Conservation (phyloP, 2,888 invertebrate genomes). For the Aphrophora alni region DNA sequence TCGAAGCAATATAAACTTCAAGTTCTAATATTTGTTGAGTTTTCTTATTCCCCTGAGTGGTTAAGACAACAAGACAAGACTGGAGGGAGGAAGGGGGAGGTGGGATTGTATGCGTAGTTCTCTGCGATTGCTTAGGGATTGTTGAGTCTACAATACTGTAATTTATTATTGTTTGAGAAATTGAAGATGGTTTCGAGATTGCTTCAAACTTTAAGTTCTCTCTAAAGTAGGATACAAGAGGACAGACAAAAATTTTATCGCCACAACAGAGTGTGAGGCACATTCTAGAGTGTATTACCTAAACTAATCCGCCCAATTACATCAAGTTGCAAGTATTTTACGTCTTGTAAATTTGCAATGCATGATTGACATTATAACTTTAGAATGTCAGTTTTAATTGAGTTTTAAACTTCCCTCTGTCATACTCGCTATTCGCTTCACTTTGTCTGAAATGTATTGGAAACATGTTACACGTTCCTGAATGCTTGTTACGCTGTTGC, state of each 20-base stretch:
- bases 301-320: neutral
- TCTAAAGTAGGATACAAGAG: neutral
- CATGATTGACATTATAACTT: constrained; percentile 2
- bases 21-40: constrained; percentile 42
- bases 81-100: neutral
- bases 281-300: neutral
- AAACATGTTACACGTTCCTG: no score
- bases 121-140: constrained; percentile 10
- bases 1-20: constrained; percentile 39
- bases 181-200: constrained; percentile 34
- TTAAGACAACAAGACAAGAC: constrained; percentile 19
- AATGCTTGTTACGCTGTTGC: no score
- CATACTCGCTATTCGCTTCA: neutral
- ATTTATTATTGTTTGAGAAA: constrained; percentile 42
- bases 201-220: constrained; percentile 17
- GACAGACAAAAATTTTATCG: neutral
- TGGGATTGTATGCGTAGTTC: neutral
- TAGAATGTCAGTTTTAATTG: neutral
- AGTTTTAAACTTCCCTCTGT: neutral
- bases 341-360: constrained; percentile 2
- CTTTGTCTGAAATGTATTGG: no score
- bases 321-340: constrained; percentile 1
- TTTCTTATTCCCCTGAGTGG: constrained; percentile 40
- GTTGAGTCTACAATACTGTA: constrained; percentile 39
- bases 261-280: neutral